Conservation (phyloP, 2,797 vertebrate species). For the Schizothorax lantsangensis region DNA sequence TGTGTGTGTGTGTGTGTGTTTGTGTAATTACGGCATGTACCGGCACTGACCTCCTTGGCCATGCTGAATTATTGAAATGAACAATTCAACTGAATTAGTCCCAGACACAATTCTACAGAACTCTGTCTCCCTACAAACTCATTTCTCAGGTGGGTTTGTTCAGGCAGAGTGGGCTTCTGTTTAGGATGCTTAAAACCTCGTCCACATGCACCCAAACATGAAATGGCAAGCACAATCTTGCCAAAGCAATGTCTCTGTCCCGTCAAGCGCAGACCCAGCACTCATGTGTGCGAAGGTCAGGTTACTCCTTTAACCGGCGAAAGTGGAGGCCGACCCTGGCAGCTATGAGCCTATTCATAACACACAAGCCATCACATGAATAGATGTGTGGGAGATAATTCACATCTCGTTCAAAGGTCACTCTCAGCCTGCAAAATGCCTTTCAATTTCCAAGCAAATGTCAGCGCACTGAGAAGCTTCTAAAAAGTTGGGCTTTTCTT, state of each 20-base stretch:
- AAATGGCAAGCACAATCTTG: background rate
- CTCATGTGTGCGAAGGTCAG: conserved; percentile 65
- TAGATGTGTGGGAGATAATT: conserved; percentile 64
- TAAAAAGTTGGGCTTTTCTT: conserved; percentile 9
- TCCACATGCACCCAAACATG: background rate
- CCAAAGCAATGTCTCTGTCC: background rate
- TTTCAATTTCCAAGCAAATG: conserved; percentile 56
- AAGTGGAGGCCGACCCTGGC: conserved; percentile 59
- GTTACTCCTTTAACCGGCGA: conserved; percentile 65
- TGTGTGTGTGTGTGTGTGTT: no score
- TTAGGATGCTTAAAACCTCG: background rate
- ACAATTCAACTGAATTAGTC: background rate
- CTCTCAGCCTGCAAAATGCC: conserved; percentile 62
- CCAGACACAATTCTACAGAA: background rate
- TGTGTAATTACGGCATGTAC: no score
- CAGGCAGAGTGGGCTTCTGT: background rate
- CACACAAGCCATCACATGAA: conserved; percentile 71
- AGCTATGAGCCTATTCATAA: conserved; percentile 78
- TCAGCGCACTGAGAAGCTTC: conserved; percentile 61
- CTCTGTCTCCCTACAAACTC: background rate
- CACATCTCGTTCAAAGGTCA: conserved; percentile 72
- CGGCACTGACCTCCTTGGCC: background rate
- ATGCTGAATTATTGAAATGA: background rate
- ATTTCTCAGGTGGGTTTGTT: background rate
- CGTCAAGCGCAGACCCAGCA: background rate